These are phyloP conservation scores for Ptyas mucosa DNA, from an alignment of 2,113 vertebrate species.

Conservation along the genomic window DNA sequence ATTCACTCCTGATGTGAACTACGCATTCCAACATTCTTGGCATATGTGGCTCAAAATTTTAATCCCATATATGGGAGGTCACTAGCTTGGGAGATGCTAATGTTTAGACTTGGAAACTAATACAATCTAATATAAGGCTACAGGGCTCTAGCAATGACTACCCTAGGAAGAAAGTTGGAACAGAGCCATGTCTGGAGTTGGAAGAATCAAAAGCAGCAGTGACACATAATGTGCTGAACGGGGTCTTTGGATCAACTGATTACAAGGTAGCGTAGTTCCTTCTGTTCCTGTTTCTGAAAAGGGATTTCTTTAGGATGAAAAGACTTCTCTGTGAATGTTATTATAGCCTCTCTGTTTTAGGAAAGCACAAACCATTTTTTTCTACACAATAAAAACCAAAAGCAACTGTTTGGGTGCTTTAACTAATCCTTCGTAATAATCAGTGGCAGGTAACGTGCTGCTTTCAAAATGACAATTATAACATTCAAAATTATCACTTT, in stretches of 20 bases:
- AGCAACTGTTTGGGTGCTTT: slow-evolving; percentile 63
- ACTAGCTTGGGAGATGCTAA: neutral
- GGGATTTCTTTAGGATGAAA: slow-evolving; percentile 18
- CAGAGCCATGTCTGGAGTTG: neutral
- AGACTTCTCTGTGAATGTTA: neutral
- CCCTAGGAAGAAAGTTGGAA: neutral
- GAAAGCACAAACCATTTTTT: neutral
- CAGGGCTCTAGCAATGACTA: neutral
- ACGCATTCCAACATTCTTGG: neutral
- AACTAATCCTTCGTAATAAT: slow-evolving; percentile 33
- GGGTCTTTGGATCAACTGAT: neutral
- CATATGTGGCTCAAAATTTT: neutral
- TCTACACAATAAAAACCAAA: neutral
- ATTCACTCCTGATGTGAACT: neutral
- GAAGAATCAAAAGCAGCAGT: neutral
- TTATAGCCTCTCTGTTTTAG: neutral
- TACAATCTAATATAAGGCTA: neutral
- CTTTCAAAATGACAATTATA: neutral
- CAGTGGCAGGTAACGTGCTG: slow-evolving; percentile 40
- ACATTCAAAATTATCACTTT: slow-evolving; percentile 20
- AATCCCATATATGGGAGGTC: neutral
- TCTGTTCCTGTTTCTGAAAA: slow-evolving; percentile 10
- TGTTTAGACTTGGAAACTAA: neutral
- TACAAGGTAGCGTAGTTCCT: slow-evolving; percentile 3
- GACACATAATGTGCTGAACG: neutral